These are phyloP conservation scores for Meliscaeva auricollis DNA, from an alignment of 2,888 invertebrate genomes.

Conservation along the genomic window DNA sequence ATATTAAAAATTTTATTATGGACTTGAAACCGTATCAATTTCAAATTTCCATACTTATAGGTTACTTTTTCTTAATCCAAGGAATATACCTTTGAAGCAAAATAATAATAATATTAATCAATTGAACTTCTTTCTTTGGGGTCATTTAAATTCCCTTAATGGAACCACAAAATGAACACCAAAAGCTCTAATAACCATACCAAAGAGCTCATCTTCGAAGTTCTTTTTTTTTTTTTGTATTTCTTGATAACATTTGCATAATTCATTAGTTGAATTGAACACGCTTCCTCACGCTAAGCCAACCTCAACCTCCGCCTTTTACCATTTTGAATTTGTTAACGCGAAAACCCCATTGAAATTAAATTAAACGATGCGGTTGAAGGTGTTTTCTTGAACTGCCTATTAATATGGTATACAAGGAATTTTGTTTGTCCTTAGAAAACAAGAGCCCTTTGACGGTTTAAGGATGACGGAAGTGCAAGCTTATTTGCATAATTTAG, in stretches of 20 bases:
- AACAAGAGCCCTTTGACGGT: slow-evolving; percentile 8
- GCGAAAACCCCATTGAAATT: slow-evolving; percentile 63
- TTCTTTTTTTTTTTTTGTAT: neutral
- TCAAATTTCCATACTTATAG: no score
- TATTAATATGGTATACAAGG: neutral
- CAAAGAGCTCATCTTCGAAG: neutral
- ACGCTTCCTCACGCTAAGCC: neutral
- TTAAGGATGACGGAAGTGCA: slow-evolving; percentile 11
- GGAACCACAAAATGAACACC: neutral
- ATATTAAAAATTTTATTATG: no score
- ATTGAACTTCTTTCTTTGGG: neutral
- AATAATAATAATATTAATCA: slow-evolving; percentile 18
- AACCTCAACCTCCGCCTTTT: neutral
- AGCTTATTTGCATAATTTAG: slow-evolving; percentile 22
- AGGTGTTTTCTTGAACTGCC: slow-evolving; percentile 42
- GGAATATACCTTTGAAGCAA: slow-evolving; percentile 1
- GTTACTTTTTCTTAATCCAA: neutral
- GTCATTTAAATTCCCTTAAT: neutral
- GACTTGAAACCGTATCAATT: no score
- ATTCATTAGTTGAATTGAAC: slow-evolving; percentile 25
- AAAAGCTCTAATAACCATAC: neutral
- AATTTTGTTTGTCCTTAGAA: slow-evolving; percentile 18
- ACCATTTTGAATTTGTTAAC: slow-evolving; percentile 35
- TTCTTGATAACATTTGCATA: slow-evolving; percentile 9
- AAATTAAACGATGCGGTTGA: slow-evolving; percentile 65